A percentile compares a stretch with the other conserved stretches of the same genome.
Conservation (phyloP, 2,888 invertebrate genomes). For the Mellilla xanthometata region DNA sequence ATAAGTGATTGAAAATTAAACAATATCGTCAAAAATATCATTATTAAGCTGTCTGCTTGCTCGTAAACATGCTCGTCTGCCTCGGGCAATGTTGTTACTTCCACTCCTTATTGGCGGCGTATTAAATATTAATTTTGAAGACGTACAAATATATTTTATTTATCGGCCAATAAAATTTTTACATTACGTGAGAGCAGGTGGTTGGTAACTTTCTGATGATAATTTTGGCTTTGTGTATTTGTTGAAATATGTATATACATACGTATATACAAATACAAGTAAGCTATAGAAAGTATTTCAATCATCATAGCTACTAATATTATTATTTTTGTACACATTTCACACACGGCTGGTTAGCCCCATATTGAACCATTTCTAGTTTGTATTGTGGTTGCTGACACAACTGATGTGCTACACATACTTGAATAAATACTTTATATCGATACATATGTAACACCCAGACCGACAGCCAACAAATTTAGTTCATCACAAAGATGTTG, state of each 20-base stretch:
- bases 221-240: neutral
- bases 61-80: slow-evolving; percentile 27
- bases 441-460: too few relatives aligned
- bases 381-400: too few relatives aligned
- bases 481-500: too few relatives aligned
- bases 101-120: slow-evolving; percentile 21
- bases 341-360: too few relatives aligned
- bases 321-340: too few relatives aligned
- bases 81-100: slow-evolving; percentile 22
- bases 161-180: slow-evolving; percentile 12
- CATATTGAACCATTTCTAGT: too few relatives aligned
- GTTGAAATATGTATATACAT: neutral
- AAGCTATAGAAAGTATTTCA: too few relatives aligned
- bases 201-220: slow-evolving; percentile 2
- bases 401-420: too few relatives aligned
- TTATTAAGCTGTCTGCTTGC: slow-evolving; percentile 30
- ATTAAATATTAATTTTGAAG: slow-evolving; percentile 24
- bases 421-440: too few relatives aligned
- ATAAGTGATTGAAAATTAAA: slow-evolving; percentile 20
- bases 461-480: too few relatives aligned
- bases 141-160: slow-evolving; percentile 18
- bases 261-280: too few relatives aligned
- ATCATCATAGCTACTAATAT: too few relatives aligned
- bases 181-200: slow-evolving; percentile 8
- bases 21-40: slow-evolving; percentile 24